These are phyloP conservation scores for Astur gentilis DNA, from an alignment of 2,113 vertebrate genomes.

Conservation along the genomic window DNA sequence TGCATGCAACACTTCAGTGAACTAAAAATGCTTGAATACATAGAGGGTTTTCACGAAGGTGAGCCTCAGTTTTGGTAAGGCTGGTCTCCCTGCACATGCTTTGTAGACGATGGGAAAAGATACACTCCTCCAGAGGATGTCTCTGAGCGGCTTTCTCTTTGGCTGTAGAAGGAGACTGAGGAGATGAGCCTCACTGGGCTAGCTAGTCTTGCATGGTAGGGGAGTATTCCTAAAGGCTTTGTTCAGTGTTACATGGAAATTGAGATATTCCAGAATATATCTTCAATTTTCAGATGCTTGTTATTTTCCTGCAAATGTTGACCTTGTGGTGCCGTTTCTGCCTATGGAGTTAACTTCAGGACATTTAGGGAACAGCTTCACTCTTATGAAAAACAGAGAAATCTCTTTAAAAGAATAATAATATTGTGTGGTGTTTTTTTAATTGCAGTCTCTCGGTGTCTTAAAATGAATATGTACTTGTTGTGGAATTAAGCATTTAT, in stretches of 20 bases:
- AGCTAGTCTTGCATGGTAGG: background rate
- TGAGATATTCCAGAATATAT: background rate
- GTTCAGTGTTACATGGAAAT: background rate
- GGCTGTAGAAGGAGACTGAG: background rate
- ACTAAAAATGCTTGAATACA: background rate
- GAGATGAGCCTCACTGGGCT: background rate
- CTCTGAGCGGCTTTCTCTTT: background rate
- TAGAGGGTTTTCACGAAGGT: background rate
- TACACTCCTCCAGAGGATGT: background rate
- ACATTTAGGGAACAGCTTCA: background rate
- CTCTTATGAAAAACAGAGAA: background rate
- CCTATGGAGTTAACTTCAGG: background rate
- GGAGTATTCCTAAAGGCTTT: background rate
- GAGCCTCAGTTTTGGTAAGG: background rate
- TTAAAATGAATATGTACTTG: background rate
- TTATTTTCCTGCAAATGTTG: background rate
- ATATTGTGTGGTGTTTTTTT: background rate
- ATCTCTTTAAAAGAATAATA: background rate
- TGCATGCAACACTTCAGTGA: background rate
- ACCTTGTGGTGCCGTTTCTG: background rate
- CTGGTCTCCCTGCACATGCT: background rate
- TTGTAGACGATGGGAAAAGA: too few relatives aligned
- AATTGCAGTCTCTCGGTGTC: background rate
- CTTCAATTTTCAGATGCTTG: background rate
- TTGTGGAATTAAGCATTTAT: background rate